Conservation (phyloP, 2,113 vertebrate genomes). For the Thryonomys swinderianus region DNA sequence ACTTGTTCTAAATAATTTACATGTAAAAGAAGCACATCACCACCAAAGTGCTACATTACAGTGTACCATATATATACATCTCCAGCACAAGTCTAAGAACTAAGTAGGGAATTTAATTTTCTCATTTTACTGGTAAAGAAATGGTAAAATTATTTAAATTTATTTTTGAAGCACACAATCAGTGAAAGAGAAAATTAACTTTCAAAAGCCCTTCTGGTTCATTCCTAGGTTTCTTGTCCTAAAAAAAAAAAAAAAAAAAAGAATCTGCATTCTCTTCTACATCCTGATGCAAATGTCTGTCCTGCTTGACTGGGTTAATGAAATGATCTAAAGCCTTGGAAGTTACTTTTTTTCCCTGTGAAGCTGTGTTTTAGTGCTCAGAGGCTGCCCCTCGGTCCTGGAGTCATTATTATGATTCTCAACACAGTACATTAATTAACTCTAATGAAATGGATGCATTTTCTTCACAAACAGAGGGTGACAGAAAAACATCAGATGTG, state of each 20-base stretch:
- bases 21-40: not conserved
- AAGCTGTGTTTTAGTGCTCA: not conserved
- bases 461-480: not conserved
- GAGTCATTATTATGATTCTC: constrained; percentile 23
- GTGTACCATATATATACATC: not conserved
- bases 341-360: not conserved
- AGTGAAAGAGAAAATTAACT: not conserved
- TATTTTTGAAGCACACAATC: not conserved
- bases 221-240: not conserved
- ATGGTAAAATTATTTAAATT: not conserved
- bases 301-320: not conserved
- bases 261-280: not conserved
- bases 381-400: not conserved
- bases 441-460: constrained; percentile 21
- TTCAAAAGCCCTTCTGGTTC: not conserved
- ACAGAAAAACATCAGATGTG: not conserved
- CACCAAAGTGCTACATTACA: not conserved
- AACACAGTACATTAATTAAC: not conserved
- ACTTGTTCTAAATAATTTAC: not conserved
- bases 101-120: not conserved
- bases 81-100: not conserved
- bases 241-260: too few species aligned
- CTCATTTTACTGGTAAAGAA: not conserved
- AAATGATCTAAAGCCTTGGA: not conserved
- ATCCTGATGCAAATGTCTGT: not conserved